Evolutionary conservation across 2,888 invertebrate species (phyloP).

Genomic region (Alentia gelatinosa): DNA sequence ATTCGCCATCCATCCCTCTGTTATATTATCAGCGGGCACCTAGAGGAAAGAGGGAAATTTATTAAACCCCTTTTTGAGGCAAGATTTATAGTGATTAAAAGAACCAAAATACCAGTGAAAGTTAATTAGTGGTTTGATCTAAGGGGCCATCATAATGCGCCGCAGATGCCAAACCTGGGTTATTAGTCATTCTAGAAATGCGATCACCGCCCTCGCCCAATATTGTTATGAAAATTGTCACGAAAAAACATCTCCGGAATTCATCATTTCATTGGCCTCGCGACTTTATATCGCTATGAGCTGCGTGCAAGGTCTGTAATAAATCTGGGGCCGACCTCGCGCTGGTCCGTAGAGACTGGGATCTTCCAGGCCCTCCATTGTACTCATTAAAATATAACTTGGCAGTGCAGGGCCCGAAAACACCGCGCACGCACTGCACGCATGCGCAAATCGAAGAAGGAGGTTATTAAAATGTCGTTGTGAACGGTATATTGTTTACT

Average conservation of each 20-base stretch:
- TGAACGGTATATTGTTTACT: constrained; percentile 17
- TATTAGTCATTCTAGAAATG: constrained; percentile 50
- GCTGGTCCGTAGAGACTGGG: background rate
- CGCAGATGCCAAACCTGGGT: constrained; percentile 38
- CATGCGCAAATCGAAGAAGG: background rate
- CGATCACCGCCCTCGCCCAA: constrained; percentile 36
- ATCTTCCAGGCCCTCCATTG: background rate
- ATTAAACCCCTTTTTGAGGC: constrained; percentile 38
- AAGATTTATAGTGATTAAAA: constrained; percentile 52
- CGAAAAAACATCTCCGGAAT: background rate
- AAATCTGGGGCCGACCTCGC: background rate
- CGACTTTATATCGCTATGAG: constrained; percentile 5
- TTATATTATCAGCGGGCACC: constrained; percentile 20
- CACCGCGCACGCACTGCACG: background rate
- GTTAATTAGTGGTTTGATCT: constrained; percentile 51
- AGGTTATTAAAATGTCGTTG: background rate
- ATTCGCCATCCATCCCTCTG: constrained; percentile 7
- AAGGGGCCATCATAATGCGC: constrained; percentile 43
- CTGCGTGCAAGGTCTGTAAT: background rate
- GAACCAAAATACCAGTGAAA: constrained; percentile 50
- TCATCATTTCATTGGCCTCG: constrained; percentile 35
- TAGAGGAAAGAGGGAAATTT: constrained; percentile 40
- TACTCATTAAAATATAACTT: constrained; percentile 1
- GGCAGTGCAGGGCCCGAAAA: background rate
- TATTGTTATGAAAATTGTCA: constrained; percentile 47